Percentiles rank a stretch among this genome's conserved stretches.
phyloP scores from a whole-genome alignment of 2,113 vertebrate genomes.

The Catharus minimus region DNA sequence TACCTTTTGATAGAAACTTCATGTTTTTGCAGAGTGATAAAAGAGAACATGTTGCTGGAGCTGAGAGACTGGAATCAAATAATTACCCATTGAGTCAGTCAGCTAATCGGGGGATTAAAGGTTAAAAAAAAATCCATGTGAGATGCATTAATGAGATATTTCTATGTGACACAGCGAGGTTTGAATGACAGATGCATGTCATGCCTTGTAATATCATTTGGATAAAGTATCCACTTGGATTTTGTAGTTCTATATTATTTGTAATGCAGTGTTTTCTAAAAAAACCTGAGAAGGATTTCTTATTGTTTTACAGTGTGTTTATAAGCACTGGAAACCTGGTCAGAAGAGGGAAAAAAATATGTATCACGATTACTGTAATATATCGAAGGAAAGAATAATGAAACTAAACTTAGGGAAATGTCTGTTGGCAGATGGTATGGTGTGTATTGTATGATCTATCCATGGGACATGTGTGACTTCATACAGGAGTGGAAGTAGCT shows the following conservation, averaged over 20 bases:
- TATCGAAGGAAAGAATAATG: neutral
- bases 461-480: rapidly evolving
- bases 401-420: neutral
- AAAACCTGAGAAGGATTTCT: rapidly evolving
- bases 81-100: neutral
- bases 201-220: neutral
- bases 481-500: neutral
- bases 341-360: neutral
- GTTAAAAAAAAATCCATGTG: neutral
- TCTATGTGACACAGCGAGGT: neutral
- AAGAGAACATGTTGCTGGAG: neutral
- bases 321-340: neutral
- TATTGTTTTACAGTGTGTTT: neutral
- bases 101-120: neutral
- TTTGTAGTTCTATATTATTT: neutral
- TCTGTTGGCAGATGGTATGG: neutral
- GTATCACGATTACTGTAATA: neutral
- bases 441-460: neutral
- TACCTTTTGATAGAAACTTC: neutral
- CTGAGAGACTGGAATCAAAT: neutral
- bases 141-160: neutral
- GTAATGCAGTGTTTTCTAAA: neutral
- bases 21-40: neutral
- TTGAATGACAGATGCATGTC: neutral
- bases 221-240: neutral